Percentiles rank a stretch among this genome's conserved stretches.
Conservation (phyloP, 2,113 vertebrate genomes). For the Tragelaphus buxtoni region DNA sequence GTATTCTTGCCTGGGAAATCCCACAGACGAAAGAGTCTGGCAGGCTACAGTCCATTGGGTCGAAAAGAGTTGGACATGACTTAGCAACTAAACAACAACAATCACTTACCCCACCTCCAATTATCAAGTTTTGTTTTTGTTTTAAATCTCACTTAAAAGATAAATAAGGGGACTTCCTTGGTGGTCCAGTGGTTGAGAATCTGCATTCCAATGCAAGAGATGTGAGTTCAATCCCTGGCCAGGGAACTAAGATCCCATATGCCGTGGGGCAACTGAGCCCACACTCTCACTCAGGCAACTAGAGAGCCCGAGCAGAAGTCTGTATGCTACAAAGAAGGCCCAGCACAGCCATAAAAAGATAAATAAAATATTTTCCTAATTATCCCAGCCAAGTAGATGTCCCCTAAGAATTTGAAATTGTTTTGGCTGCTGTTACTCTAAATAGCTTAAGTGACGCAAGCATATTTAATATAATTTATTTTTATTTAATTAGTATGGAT, state of each 20-base stretch:
- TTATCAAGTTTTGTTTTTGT: not conserved
- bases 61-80: not conserved
- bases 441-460: not conserved
- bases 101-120: not conserved
- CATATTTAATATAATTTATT: not conserved
- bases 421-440: not conserved
- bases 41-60: not conserved
- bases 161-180: not conserved
- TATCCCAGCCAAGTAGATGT: not conserved
- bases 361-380: not conserved
- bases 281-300: not conserved
- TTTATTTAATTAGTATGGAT: not conserved
- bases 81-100: not conserved
- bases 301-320: not conserved
- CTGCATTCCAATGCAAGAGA: not conserved
- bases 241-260: not conserved
- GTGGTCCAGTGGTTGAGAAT: not conserved
- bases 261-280: not conserved
- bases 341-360: not conserved
- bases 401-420: not conserved
- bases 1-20: not conserved
- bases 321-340: not conserved
- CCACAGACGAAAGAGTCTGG: not conserved
- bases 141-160: not conserved
- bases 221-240: not conserved